Percentiles rank a stretch among this genome's conserved stretches.
Evolutionary conservation across 2,888 invertebrate genomes (phyloP).

Genomic region (Psylliodes chrysocephalus): DNA sequence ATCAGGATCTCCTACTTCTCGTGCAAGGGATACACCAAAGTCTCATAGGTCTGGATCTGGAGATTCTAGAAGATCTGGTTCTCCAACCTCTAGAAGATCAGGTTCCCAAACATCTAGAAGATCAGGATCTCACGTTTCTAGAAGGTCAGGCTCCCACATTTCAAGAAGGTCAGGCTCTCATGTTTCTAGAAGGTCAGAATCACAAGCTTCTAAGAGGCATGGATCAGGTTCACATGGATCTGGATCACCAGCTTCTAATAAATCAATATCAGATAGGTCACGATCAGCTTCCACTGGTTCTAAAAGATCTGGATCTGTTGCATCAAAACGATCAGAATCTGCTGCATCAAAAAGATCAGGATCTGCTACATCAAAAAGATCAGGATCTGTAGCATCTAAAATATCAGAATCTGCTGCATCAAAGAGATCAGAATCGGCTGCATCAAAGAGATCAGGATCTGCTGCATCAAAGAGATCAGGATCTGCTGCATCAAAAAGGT

Average conservation of each 20-base stretch:
- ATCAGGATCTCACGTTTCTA: constrained; percentile 40
- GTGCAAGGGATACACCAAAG: constrained; percentile 61
- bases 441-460: constrained; percentile 61
- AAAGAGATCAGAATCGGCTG: constrained; percentile 47
- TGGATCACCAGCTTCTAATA: constrained; percentile 46
- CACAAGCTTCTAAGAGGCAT: constrained; percentile 45
- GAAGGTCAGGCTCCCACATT: constrained; percentile 54
- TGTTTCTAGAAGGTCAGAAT: constrained; percentile 51
- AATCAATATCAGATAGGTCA: constrained; percentile 41
- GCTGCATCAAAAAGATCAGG: constrained; percentile 41
- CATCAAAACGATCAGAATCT: constrained; percentile 54
- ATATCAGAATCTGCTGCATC: constrained; percentile 36
- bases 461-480: constrained; percentile 54
- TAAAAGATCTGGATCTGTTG: constrained; percentile 61
- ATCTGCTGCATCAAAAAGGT: constrained; percentile 42
- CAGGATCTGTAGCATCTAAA: constrained; percentile 47
- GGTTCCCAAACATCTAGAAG: constrained; percentile 43
- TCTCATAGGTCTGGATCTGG: constrained; percentile 56
- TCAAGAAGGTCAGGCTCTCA: constrained; percentile 44
- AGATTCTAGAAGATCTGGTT: constrained; percentile 58
- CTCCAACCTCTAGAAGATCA: constrained; percentile 50
- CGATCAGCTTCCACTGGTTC: constrained; percentile 45
- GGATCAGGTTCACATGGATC: constrained; percentile 57
- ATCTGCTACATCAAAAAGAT: constrained; percentile 40
- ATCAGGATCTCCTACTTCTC: constrained; percentile 57